phyloP scores from a whole-genome alignment of 2,888 invertebrate genomes.

The Anthophora plumipes region DNA sequence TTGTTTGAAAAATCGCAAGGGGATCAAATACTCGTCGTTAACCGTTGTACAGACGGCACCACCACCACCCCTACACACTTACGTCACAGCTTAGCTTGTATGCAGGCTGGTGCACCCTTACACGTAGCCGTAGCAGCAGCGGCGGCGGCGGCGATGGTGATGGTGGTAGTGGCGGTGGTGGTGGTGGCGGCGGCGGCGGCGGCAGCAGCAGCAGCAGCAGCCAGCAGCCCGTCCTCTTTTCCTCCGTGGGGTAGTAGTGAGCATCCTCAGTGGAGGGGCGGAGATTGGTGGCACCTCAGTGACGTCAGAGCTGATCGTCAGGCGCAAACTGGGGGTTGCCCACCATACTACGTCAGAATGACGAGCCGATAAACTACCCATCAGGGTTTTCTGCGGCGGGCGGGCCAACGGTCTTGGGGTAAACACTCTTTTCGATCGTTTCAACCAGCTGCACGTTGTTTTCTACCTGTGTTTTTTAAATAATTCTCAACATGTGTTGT shows the following conservation, averaged over 20 bases:
- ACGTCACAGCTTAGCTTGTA: slow-evolving; percentile 24
- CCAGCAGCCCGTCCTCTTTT: slow-evolving; percentile 45
- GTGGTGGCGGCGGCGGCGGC: too few relatives aligned
- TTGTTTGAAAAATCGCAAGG: slow-evolving; percentile 10
- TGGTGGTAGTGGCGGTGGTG: too few relatives aligned
- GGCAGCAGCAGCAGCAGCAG: slow-evolving; percentile 23
- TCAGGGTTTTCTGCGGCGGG: slow-evolving; percentile 67
- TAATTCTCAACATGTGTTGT: too few relatives aligned
- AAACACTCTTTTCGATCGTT: slow-evolving; percentile 52
- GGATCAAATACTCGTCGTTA: slow-evolving; percentile 21
- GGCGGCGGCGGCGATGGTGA: too few relatives aligned
- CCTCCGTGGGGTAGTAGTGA: slow-evolving; percentile 28
- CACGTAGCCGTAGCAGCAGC: slow-evolving; percentile 8
- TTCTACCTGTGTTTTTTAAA: neutral
- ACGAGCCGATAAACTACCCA: slow-evolving; percentile 72
- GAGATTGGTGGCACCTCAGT: slow-evolving; percentile 61
- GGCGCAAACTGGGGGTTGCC: slow-evolving; percentile 69
- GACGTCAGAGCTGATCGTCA: slow-evolving; percentile 72
- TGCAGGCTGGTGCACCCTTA: slow-evolving; percentile 28
- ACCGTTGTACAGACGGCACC: slow-evolving; percentile 2
- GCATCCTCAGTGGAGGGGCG: slow-evolving; percentile 35
- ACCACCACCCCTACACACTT: slow-evolving; percentile 16
- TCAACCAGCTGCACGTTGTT: neutral
- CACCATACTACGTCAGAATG: slow-evolving; percentile 75
- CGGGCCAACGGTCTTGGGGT: slow-evolving; percentile 70